Conservation (phyloP, 2,888 invertebrate genomes). For the Sinohyriopsis cumingii region DNA sequence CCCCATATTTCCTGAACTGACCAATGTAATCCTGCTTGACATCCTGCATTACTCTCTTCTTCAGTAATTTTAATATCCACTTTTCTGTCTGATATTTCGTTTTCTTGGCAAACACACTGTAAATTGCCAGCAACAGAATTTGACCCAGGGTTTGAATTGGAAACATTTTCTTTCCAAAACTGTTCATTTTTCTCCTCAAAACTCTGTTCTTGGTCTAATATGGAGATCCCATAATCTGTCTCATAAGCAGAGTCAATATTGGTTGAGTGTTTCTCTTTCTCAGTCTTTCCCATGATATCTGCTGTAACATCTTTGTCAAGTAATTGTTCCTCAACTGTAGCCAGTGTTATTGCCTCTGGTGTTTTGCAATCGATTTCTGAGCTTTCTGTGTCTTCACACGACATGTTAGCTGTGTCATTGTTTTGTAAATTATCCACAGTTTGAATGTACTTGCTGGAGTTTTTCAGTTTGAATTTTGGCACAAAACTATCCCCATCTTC, state of each 20-base stretch:
- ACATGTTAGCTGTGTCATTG: constrained; percentile 7
- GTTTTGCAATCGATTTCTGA: constrained; percentile 17
- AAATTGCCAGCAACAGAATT: too few species aligned
- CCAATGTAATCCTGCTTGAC: too few species aligned
- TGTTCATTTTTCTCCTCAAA: too few species aligned
- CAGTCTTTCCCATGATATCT: constrained; percentile 12
- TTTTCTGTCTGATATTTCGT: too few species aligned
- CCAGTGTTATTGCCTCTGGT: constrained; percentile 30
- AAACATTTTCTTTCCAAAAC: too few species aligned
- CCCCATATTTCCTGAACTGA: constrained; percentile 1
- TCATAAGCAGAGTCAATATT: constrained; percentile 42
- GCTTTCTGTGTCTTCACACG: constrained; percentile 3
- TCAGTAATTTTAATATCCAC: too few species aligned
- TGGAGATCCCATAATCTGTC: constrained; percentile 32
- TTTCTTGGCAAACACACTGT: too few species aligned
- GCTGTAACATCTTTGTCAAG: constrained; percentile 25
- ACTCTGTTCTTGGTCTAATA: constrained; percentile 1
- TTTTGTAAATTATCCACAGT: constrained; percentile 66
- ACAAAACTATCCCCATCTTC: constrained; percentile 72
- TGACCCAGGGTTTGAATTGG: too few species aligned
- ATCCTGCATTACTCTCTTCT: too few species aligned
- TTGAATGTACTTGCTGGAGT: constrained; percentile 77
- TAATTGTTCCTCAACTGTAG: constrained; percentile 33
- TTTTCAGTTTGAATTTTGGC: constrained; percentile 80
- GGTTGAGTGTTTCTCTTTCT: constrained; percentile 28